These are phyloP conservation scores for Athene cunicularia DNA, from an alignment of 2,113 vertebrate genomes.

Conservation along the genomic window DNA sequence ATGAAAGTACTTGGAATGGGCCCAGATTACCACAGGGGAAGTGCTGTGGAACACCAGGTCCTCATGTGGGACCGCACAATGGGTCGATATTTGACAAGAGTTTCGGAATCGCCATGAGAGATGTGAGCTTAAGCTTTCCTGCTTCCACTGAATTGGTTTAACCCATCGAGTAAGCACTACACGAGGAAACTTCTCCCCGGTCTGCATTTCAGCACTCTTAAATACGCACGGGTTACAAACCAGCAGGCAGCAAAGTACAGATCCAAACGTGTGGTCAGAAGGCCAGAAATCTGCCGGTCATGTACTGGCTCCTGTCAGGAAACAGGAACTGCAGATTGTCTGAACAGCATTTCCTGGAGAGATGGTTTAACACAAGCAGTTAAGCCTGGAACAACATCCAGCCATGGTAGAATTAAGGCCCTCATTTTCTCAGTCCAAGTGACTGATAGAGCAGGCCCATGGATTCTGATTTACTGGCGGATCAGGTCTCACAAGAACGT, in stretches of 20 bases:
- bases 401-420: background rate
- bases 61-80: background rate
- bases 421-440: background rate
- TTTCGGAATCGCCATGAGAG: background rate
- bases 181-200: background rate
- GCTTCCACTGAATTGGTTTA: background rate
- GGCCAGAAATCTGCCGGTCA: background rate
- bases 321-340: background rate
- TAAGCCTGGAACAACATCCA: background rate
- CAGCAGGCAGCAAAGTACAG: background rate
- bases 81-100: background rate
- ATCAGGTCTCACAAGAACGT: background rate
- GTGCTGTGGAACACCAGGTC: background rate
- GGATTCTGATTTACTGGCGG: background rate
- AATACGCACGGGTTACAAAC: no score
- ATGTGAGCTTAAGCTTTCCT: background rate
- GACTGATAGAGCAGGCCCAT: background rate
- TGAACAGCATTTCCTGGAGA: background rate
- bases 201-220: background rate
- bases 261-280: background rate
- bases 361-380: background rate
- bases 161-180: accelerated
- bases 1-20: background rate
- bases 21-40: background rate
- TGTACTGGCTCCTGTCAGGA: background rate